Base-by-base conservation (phyloP, 2,888 invertebrate genomes). In the Ferrisia virgata region DNA sequence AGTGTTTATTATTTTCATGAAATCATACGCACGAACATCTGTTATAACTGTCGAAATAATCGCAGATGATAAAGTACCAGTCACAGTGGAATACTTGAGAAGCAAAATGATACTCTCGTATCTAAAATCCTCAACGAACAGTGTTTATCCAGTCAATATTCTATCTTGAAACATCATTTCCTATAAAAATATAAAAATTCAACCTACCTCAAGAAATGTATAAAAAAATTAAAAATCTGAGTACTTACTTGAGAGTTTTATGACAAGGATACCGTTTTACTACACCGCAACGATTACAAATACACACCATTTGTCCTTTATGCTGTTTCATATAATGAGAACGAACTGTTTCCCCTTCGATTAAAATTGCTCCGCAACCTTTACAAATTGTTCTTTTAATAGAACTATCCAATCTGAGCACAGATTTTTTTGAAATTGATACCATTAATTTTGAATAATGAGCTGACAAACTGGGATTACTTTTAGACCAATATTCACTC, bases 321-420 rank as follows among this genome's bases (percentile, higher is more conserved):
- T 84, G 84, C 5, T 79, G 36, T n/a, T 33, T 33, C 8, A 8
- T n/a, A 28, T 40, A 69, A 15, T 15, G 47, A 36, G 82, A 40
- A 28, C 28, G 11, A 1, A 47, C 43, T n/a, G 84, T 84, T 79
- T 47, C 31, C n/a, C 79, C 79, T 25, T 78, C 79, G 0, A 64
- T 6, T 53, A 84, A 22, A 36, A 58, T n/a, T n/a, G 39, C 36
- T 79, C 43, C 31, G 25, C 84, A 84, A 4, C 84, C 84, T 79
- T 84, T 84, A 25, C 84, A 84, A 39, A 84, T 39, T 15, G 84
- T 58, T 79, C 84, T 18, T 39, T 84, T 84, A 15, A 84, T 79
- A 22, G 79, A 53, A 58, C 8, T 58, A 64, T 84, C 79, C 2
- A 84, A 31, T 9, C 84, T 47, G 11, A 84, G 28, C 1, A 84